These are phyloP conservation scores for Anoplius nigerrimus DNA, from an alignment of 2,888 invertebrate species.

Conservation along the genomic window DNA sequence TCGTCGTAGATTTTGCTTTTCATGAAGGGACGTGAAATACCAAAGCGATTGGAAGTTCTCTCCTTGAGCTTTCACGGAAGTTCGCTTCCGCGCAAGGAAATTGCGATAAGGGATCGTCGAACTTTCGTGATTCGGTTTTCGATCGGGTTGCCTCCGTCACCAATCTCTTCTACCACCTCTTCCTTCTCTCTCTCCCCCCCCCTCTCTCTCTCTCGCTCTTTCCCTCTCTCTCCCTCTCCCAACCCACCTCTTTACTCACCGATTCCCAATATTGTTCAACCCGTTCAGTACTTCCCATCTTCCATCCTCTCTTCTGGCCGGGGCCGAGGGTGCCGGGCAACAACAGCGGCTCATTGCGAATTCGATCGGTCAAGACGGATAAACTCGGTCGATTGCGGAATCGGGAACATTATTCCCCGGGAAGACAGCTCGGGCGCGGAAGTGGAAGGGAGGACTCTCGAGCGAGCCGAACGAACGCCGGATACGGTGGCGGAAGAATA, in stretches of 20 bases:
- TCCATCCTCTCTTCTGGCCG: neutral
- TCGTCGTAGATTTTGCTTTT: no score
- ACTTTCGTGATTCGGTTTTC: slow-evolving; percentile 20
- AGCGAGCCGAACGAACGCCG: slow-evolving; percentile 13
- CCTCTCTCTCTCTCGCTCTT: neutral
- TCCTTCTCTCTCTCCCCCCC: neutral
- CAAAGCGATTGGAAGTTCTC: slow-evolving; percentile 3
- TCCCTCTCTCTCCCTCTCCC: slow-evolving; percentile 8
- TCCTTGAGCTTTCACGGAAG: slow-evolving; percentile 1
- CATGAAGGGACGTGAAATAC: no score
- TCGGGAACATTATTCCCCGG: slow-evolving; percentile 36
- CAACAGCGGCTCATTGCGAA: slow-evolving; percentile 42
- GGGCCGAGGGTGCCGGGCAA: neutral
- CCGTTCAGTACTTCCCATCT: neutral
- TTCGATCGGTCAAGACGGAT: slow-evolving; percentile 41
- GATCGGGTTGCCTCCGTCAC: slow-evolving; percentile 24
- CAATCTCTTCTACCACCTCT: neutral
- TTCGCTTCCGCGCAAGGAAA: slow-evolving; percentile 8
- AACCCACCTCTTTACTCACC: neutral
- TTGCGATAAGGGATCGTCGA: slow-evolving; percentile 19
- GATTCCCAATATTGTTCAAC: neutral
- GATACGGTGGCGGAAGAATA: slow-evolving; percentile 19
- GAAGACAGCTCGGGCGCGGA: slow-evolving; percentile 39
- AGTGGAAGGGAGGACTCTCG: slow-evolving; percentile 17
- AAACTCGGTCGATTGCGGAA: slow-evolving; percentile 44